phyloP scores from a whole-genome alignment of 1,140 invertebrate species.

The Pogonomyrmex barbatus region DNA sequence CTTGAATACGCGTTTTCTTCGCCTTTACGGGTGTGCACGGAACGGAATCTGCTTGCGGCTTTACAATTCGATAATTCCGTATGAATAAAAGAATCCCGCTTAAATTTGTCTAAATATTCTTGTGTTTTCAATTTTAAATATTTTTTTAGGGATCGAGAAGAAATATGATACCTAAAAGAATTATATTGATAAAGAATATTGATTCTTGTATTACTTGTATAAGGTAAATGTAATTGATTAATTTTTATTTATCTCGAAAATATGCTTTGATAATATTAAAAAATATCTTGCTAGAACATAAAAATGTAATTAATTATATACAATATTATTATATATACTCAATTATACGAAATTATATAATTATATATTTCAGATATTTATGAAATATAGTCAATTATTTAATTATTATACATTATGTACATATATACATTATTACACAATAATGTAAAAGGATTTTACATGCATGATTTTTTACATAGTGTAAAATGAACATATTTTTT shows the following conservation, averaged over 20 bases:
- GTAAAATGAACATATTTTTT: background rate
- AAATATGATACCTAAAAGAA: background rate
- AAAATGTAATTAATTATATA: too few relatives aligned
- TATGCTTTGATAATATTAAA: too few relatives aligned
- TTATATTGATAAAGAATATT: background rate
- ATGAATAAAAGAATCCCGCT: background rate
- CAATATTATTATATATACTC: too few relatives aligned
- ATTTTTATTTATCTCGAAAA: too few relatives aligned
- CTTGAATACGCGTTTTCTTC: slow-evolving; percentile 14
- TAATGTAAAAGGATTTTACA: background rate
- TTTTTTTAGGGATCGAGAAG: background rate
- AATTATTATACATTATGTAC: too few relatives aligned
- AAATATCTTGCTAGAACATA: too few relatives aligned
- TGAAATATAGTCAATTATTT: too few relatives aligned
- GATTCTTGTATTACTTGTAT: background rate
- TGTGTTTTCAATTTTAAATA: background rate
- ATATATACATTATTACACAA: too few relatives aligned
- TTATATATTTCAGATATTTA: too few relatives aligned
- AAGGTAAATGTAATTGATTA: too few relatives aligned
- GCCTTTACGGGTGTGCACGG: background rate
- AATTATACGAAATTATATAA: too few relatives aligned
- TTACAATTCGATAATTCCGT: background rate
- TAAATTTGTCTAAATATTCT: background rate
- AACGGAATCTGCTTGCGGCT: background rate
- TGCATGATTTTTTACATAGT: background rate